A percentile compares a stretch with the other conserved stretches of the same genome.
Evolutionary conservation across 2,888 invertebrate genomes (phyloP).

Genomic region (Tetranychus truncatus): DNA sequence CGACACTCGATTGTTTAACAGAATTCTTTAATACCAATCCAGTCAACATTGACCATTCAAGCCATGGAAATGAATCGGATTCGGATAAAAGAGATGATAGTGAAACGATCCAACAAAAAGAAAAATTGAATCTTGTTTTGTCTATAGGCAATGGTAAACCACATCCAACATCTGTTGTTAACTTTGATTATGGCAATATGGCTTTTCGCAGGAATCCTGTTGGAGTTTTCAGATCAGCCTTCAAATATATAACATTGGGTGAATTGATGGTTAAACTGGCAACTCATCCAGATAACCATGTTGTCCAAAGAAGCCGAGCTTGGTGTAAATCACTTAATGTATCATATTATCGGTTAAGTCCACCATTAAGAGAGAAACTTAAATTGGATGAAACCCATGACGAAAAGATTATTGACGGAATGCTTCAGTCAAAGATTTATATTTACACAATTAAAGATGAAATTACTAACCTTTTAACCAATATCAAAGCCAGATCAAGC

Average conservation of each 20-base stretch:
- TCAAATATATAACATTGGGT: neutral
- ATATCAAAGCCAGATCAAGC: too few species aligned
- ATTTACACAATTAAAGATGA: slow-evolving; percentile 47
- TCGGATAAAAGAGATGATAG: neutral
- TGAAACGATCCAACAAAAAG: slow-evolving; percentile 31
- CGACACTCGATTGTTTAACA: slow-evolving; percentile 78
- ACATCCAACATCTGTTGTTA: slow-evolving; percentile 35
- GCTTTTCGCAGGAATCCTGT: neutral
- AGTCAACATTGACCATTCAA: slow-evolving; percentile 40
- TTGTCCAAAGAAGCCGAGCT: slow-evolving; percentile 59
- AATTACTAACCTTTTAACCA: neutral
- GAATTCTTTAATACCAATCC: slow-evolving; percentile 71
- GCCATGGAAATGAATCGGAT: neutral
- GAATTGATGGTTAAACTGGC: slow-evolving; percentile 13
- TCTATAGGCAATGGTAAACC: slow-evolving; percentile 51
- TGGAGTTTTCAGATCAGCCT: neutral
- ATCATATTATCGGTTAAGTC: slow-evolving; percentile 60
- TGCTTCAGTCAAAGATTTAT: slow-evolving; percentile 69
- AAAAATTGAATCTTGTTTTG: slow-evolving; percentile 50
- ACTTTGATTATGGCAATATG: slow-evolving; percentile 48
- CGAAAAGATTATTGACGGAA: slow-evolving; percentile 58
- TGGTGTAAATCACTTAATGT: slow-evolving; percentile 75
- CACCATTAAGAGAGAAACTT: slow-evolving; percentile 64
- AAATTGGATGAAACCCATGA: slow-evolving; percentile 73
- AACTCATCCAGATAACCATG: slow-evolving; percentile 14